Evolutionary conservation across 1,140 invertebrate species (phyloP).

Genomic region (Megalonaias nervosa): DNA sequence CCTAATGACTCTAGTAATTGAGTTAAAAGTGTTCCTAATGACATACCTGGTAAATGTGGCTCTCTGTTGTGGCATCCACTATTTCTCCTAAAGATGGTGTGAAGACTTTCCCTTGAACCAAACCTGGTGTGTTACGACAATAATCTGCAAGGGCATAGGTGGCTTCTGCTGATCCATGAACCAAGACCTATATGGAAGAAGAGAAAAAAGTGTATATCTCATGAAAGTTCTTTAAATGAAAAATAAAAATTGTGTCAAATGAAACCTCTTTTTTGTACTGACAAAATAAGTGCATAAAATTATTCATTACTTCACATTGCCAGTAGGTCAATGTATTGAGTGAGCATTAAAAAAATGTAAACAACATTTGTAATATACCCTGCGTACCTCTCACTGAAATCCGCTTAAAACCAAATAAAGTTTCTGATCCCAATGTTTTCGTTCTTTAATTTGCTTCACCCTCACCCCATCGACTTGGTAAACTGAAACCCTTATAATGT

Average conservation of each 20-base stretch:
- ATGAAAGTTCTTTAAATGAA: not conserved
- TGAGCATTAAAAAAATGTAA: not conserved
- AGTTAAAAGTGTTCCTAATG: too few relatives aligned
- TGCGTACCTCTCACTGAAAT: not conserved
- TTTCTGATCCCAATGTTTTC: too few relatives aligned
- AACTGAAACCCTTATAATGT: too few relatives aligned
- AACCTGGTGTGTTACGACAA: slow-evolving; percentile 74
- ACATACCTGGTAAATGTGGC: slow-evolving; percentile 95
- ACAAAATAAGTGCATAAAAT: not conserved
- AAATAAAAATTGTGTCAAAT: not conserved
- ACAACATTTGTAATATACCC: not conserved
- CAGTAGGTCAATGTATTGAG: too few relatives aligned
- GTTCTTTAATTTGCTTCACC: too few relatives aligned
- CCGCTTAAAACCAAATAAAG: not conserved
- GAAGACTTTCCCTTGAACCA: slow-evolving; percentile 79
- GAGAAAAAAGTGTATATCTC: not conserved
- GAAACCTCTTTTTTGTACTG: not conserved
- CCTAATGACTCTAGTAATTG: not conserved
- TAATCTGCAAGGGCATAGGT: slow-evolving; percentile 79
- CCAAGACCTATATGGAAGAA: slow-evolving; percentile 73
- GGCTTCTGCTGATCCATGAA: slow-evolving; percentile 78
- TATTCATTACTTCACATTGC: not conserved
- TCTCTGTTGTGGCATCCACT: slow-evolving; percentile 97
- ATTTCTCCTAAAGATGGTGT: slow-evolving; percentile 87
- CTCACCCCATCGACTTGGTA: too few relatives aligned